Base-by-base conservation (phyloP, 2,888 invertebrate species). In the Plutella xylostella region DNA sequence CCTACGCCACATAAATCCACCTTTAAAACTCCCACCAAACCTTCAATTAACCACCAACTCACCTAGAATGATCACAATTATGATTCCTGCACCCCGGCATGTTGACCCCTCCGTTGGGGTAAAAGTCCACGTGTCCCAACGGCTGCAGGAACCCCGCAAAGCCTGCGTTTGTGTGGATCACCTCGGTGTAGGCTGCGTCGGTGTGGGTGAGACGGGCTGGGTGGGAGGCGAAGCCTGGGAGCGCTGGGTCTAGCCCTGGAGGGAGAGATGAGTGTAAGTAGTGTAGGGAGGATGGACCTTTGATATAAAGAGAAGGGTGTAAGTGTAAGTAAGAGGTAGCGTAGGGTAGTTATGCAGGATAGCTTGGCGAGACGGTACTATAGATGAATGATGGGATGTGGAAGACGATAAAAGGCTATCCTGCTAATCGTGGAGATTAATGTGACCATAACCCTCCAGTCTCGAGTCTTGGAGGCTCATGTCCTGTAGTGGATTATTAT, bases 131-230 rank as follows among this genome's bases (percentile, higher is more conserved):
- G 1, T 66, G 51, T 0, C 58, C 70, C 5, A 71, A 43, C 0
- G 60, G 38, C 0, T 43, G 17, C 0, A 62, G 0, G 38, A 58
- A 67, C 0, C 69, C 72, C 1, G 57, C 42, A 0, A 57, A 4
- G 0, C 68, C 69, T 0, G 57, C 60, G 47, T 66, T 66, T 0
- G 70, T 68, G 49, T 69, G 70, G 3, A 71, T 67, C 7, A 37
- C 19, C 15, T 39, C 39, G 0, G 68, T 68, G 52, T 67, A 71
- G 0, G 45, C 42, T 0, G 61, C 65, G 15, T 70, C 71, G 0
- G 45, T 15, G 0, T 56, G 15, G 0, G 50, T 39, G 45, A 71
- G 58, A 4, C 50, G 57, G 17, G 65, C 15, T 0, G 48, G 34
- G 48, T 65, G 59, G 12, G 63, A 56, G 52, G 61, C 61, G 4